Evolutionary conservation across 1,140 invertebrate species (phyloP), one percentile per base, ranked within the genome.

Genomic region (Charaxes varanes): DNA sequence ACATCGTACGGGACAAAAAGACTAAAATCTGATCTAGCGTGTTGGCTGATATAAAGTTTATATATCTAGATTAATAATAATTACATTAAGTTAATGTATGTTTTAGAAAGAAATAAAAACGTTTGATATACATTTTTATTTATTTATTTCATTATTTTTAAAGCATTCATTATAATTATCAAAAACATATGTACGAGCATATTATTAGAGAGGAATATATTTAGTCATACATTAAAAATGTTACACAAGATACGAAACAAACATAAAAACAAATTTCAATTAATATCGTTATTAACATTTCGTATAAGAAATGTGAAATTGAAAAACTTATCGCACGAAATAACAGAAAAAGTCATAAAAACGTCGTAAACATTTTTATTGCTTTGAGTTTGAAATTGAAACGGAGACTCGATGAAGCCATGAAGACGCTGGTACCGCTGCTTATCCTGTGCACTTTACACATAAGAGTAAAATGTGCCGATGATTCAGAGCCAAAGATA

Each of bases 301-400:
- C 16, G 3, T 16, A 32, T 18, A 26, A 24, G 22, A 6, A 42
- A 11, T 41, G 14, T 31, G n/a, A 42, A 49, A 50, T 38, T 30
- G 24, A 35, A 33, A 61, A 68, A 40, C 11, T 65, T 68, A 62
- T 67, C 57, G 53, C 40, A 46, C 26, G 28, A 57, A 53, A 8
- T 24, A 44, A 53, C 55, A 37, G 33, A 13, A 41, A 57, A 50
- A 54, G 26, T 31, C 42, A 59, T 70, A 73, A 73, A 69, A 57
- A 23, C 18, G 27, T 26, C 14, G 48, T 65, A 67, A 67, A 70
- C 5, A 46, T 44, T 45, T n/a, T 28, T 44, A 43, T 49, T 40
- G 50, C n/a, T 42, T 11, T 7, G 11, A 15, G 22, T 7, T 24
- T 18, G 21, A 34, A 22, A 5, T 32, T 16, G 26, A n/a, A 22